Evolutionary conservation across 2,888 invertebrate genomes (phyloP).

Genomic region (Camptogramma bilineatum): DNA sequence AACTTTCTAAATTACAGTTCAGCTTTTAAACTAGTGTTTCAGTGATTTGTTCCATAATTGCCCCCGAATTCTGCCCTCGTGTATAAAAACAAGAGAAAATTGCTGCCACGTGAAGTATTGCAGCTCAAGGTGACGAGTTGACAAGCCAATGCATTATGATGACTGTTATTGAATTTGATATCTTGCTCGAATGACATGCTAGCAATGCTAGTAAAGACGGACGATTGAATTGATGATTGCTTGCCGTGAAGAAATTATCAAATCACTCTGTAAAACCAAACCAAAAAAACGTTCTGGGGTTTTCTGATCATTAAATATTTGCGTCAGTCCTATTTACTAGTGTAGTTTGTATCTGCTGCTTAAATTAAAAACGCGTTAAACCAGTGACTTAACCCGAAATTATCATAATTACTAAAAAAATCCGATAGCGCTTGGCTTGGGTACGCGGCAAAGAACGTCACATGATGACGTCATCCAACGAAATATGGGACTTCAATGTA

Average conservation of each 20-base stretch:
- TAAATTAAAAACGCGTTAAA: not conserved
- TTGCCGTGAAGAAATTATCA: too few species aligned
- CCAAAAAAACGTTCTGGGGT: not conserved
- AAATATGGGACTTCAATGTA: constrained; percentile 41
- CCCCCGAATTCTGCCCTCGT: too few species aligned
- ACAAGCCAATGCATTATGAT: not conserved
- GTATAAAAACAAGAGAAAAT: not conserved
- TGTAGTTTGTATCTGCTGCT: not conserved
- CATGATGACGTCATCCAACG: constrained; percentile 46
- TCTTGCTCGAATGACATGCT: not conserved
- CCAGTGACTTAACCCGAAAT: not conserved
- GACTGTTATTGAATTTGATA: not conserved
- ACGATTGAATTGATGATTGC: not conserved
- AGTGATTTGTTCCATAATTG: too few species aligned
- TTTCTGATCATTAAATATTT: not conserved
- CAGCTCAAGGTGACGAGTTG: not conserved
- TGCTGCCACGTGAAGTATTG: not conserved
- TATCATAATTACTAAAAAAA: not conserved
- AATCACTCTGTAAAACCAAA: too few species aligned
- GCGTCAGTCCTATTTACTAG: not conserved
- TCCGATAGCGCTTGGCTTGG: not conserved
- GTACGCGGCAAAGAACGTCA: not conserved
- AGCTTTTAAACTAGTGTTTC: too few species aligned
- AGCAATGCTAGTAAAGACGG: not conserved
- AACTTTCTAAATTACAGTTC: too few species aligned